Conservation (phyloP, 2,113 vertebrate species). For the Atherinomorus stipes region DNA sequence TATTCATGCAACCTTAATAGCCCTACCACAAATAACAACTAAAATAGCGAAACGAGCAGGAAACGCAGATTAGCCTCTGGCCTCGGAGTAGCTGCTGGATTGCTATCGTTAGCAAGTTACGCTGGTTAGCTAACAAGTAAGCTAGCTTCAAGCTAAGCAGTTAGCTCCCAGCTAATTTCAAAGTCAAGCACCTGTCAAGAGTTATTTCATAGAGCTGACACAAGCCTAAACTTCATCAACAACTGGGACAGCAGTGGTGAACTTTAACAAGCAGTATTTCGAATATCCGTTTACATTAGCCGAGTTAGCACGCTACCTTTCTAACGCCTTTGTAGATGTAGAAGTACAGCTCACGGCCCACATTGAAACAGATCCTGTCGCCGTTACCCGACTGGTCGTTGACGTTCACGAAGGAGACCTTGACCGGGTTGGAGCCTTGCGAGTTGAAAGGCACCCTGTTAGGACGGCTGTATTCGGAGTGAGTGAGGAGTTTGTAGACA, state of each 20-base stretch:
- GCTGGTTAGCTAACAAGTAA: conserved; percentile 43
- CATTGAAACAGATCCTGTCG: conserved; percentile 99
- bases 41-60: background rate
- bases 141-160: conserved; percentile 65
- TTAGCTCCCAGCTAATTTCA: conserved; percentile 66
- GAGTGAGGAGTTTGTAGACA: conserved; percentile 97
- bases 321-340: conserved; percentile 99
- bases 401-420: conserved; percentile 99
- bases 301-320: conserved; percentile 86
- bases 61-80: conserved; percentile 25
- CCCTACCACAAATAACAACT: background rate
- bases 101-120: conserved; percentile 47
- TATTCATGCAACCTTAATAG: background rate
- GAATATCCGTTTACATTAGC: conserved; percentile 24
- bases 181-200: conserved; percentile 72
- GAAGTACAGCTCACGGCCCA: conserved; percentile 99
- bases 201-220: conserved; percentile 3
- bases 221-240: background rate
- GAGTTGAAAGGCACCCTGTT: conserved; percentile 99
- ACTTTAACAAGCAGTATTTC: background rate
- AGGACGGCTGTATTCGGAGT: conserved; percentile 98
- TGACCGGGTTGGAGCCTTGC: conserved; percentile 97
- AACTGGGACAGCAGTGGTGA: background rate
- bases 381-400: conserved; percentile 99
- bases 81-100: conserved; percentile 35